These are phyloP conservation scores for Onychomys torridus DNA, from an alignment of 2,797 vertebrate species.

Conservation along the genomic window DNA sequence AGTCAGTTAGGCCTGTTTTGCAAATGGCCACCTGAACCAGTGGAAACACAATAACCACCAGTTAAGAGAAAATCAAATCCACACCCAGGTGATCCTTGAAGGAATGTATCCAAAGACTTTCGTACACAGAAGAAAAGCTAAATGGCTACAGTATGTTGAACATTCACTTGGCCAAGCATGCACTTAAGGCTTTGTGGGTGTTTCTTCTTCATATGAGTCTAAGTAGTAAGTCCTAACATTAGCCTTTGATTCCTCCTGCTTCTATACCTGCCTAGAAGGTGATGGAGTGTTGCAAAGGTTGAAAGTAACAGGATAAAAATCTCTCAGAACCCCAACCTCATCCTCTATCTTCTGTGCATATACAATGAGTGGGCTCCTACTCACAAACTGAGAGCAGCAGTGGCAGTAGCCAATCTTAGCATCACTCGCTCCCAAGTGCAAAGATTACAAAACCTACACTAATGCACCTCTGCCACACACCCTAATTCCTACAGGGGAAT, in stretches of 20 bases:
- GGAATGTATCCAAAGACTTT: slow-evolving; percentile 18
- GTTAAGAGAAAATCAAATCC: slow-evolving; percentile 55
- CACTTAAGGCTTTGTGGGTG: background rate
- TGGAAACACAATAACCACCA: background rate
- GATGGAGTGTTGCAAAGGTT: background rate
- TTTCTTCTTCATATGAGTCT: slow-evolving; percentile 30
- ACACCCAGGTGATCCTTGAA: slow-evolving; percentile 3
- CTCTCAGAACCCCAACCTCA: background rate
- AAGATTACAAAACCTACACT: background rate
- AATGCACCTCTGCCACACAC: background rate
- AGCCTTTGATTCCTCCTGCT: background rate
- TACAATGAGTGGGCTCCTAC: background rate
- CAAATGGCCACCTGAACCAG: slow-evolving; percentile 13
- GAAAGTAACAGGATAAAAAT: slow-evolving; percentile 8
- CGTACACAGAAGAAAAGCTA: slow-evolving; percentile 41
- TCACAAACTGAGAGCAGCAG: slow-evolving; percentile 26
- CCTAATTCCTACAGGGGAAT: background rate
- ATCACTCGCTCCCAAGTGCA: background rate
- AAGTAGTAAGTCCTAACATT: slow-evolving; percentile 17
- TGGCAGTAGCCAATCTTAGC: background rate
- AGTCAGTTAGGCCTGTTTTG: slow-evolving; percentile 11
- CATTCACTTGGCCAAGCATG: background rate
- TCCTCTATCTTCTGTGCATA: background rate
- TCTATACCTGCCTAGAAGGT: background rate
- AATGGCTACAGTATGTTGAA: slow-evolving; percentile 43